Percentiles rank a stretch among this genome's conserved stretches.
Evolutionary conservation across 2,888 invertebrate species (phyloP).

Genomic region (Mycalesis mineus): DNA sequence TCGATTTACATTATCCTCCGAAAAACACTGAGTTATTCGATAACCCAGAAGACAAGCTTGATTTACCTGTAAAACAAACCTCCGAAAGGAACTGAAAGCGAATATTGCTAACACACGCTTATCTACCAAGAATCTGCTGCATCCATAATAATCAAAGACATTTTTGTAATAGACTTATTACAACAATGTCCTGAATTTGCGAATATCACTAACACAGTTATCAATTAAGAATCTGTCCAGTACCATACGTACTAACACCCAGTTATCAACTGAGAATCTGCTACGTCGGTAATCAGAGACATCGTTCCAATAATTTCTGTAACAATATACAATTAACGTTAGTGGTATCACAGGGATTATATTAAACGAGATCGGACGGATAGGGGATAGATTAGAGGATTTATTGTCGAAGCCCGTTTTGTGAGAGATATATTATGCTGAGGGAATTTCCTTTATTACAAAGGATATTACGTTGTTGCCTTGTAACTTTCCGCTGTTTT

Average conservation of each 20-base stretch:
- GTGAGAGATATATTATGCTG: slow-evolving; percentile 9
- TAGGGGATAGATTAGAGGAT: slow-evolving; percentile 16
- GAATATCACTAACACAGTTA: too few relatives aligned
- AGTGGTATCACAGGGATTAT: background rate
- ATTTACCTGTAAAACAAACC: too few relatives aligned
- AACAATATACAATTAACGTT: background rate
- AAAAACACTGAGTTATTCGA: too few relatives aligned
- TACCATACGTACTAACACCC: too few relatives aligned
- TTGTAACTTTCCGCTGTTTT: background rate
- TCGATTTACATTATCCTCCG: too few relatives aligned
- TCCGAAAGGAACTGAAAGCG: too few relatives aligned
- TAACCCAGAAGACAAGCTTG: too few relatives aligned
- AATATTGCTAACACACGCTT: too few relatives aligned
- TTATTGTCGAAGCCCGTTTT: slow-evolving; percentile 14
- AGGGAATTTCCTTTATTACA: slow-evolving; percentile 19
- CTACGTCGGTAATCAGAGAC: background rate
- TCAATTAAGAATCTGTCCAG: background rate
- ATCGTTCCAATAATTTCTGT: background rate
- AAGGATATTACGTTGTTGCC: slow-evolving; percentile 4
- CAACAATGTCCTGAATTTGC: too few relatives aligned
- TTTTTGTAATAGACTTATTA: too few relatives aligned
- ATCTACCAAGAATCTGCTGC: too few relatives aligned
- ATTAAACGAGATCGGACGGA: slow-evolving; percentile 8
- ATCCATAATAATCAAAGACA: too few relatives aligned
- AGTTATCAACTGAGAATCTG: background rate